These are phyloP conservation scores for Macaria liturata DNA, from an alignment of 2,888 invertebrate species.

Conservation along the genomic window DNA sequence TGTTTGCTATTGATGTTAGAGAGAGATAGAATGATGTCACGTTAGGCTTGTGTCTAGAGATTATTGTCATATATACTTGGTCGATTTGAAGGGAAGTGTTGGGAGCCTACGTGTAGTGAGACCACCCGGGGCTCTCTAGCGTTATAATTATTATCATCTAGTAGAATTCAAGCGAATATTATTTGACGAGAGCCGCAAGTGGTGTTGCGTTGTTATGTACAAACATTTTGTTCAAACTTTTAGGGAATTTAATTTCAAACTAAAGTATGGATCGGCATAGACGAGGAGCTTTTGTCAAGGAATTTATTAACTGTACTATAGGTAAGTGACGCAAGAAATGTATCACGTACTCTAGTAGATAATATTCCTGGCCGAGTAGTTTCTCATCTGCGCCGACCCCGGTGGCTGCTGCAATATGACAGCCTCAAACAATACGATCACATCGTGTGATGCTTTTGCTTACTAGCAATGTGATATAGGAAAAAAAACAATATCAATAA, in stretches of 20 bases:
- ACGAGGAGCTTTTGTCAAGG: too few species aligned
- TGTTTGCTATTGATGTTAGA: conserved; percentile 20
- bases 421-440: conserved; percentile 65
- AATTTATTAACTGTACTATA: too few species aligned
- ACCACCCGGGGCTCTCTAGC: conserved; percentile 41
- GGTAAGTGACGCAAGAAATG: too few species aligned
- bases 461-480: conserved; percentile 66
- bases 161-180: conserved; percentile 43
- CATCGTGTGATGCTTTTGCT: conserved; percentile 75
- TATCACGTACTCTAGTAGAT: too few species aligned
- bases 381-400: conserved; percentile 37
- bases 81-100: conserved; percentile 64
- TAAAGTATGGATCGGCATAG: too few species aligned
- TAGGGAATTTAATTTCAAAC: too few species aligned
- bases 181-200: conserved; percentile 40
- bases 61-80: conserved; percentile 79
- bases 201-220: conserved; percentile 44
- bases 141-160: conserved; percentile 36
- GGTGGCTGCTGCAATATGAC: conserved; percentile 47
- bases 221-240: conserved; percentile 51
- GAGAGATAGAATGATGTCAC: conserved; percentile 57
- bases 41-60: conserved; percentile 73
- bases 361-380: too few species aligned
- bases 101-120: conserved; percentile 46
- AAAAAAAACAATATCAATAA: conserved; percentile 61